Evolutionary conservation across 2,888 invertebrate genomes (phyloP), one percentile per base, ranked within the genome.

Genomic region (Tillus elongatus): DNA sequence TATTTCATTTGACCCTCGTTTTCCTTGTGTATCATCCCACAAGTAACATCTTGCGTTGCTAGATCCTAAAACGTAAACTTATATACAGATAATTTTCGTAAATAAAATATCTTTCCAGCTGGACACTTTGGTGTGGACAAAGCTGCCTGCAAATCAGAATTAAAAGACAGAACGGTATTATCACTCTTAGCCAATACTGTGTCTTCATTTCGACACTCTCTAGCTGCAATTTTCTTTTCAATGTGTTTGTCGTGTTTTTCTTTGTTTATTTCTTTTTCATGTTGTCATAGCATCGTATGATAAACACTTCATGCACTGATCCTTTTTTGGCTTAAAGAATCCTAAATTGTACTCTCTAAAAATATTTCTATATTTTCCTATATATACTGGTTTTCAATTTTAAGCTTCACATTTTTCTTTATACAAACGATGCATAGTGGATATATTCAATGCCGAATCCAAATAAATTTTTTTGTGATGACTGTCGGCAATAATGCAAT

Each of bases 1-100:
- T 33, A 56, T 53, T 44, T 57, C 52, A 36, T 53, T 37, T 52
- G 39, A 47, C 43, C 54, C 51, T 27, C 54, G 42, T 47, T 55
- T 54, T 15, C 52, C 56, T 44, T 54, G 44, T 8, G 51, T 53
- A 41, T 60, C 51, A 43, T 55, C 46, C 53, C 53, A 52, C 19
- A 51, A 40, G 40, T 50, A 52, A 44, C 53, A 56, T 19, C 37
- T 35, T 32, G 52, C 52, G 16, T 56, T 46, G 43, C 53, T 35
- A 53, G 47, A 40, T 54, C 53, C 39, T 59, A 56, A n/a, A 58
- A 33, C 2, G 56, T 57, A 14, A 57, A 50, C 46, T 56, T 58
- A 37, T 52, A 55, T 4, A 53, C 47, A 12, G 54, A 52, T 32
- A 56, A 40, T 41, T 57, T 58, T 14, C 53, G 40, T 13, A 52